Evolutionary conservation across 2,797 vertebrate species (phyloP), one percentile per base, ranked within the genome.

Genomic region (Aldrovandia affinis): DNA sequence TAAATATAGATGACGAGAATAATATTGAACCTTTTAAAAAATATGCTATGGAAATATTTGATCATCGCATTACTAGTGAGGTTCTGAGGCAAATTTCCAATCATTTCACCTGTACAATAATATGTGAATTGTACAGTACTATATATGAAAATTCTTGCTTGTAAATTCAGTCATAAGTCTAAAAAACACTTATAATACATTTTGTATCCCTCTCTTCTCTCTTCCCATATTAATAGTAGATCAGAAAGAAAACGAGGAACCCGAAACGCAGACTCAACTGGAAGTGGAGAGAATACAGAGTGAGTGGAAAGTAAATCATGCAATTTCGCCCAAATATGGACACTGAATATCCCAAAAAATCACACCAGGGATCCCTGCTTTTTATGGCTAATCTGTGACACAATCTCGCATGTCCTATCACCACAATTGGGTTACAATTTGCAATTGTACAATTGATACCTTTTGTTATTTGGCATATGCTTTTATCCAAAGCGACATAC

Each of bases 241-340:
- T 22, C 9, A 55, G 44, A 68, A 57, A 28, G 18, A 85, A 2
- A 36, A 12, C 1, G 14, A 15, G 54, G 84, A 65, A 33, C 22
- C 75, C 22, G 47, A 82, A 33, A 20, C 44, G 9, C 15, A 63
- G 0, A 42, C 12, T 30, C 57, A 52, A 18, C 42, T 63, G 9
- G 73, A 85, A 77, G 73, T 55, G 50, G 73, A 85, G 57, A 12
- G 15, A 57, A 70, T 79, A 59, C 70, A 85, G 42, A 54, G 81
- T 85, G 75, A 78, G 54, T 52, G 20, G n/a, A 44, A 39, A 83
- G 33, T 44, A 2, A 77, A 77, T 30, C 39, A 39, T 1, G 5
- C 25, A 28, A 39, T 1, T 78, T 54, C 4, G 0, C 70, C 39
- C 22, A 15, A 3, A 42, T n/a, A 44, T 0, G 1, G 15, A 7